Conservation (phyloP, 2,888 invertebrate species). For the Hermaeophaga mercurialis region DNA sequence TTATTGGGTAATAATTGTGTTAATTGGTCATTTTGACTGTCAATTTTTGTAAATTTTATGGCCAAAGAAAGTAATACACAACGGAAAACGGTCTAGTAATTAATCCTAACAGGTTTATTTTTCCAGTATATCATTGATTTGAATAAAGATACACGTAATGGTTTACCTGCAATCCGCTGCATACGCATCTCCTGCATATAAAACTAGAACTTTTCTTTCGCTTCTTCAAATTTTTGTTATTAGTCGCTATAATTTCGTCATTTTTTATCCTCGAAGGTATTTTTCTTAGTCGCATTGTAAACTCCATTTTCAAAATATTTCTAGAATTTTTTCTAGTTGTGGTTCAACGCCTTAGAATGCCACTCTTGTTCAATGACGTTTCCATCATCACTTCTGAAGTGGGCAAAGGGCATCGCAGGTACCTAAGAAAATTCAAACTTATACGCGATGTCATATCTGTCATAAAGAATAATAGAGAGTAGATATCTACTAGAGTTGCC, state of each 20-base stretch:
- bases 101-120: too few relatives aligned
- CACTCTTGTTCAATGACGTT: slow-evolving; percentile 33
- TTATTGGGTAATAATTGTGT: too few relatives aligned
- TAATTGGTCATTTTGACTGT: too few relatives aligned
- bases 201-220: slow-evolving; percentile 26
- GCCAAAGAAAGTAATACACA: too few relatives aligned
- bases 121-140: too few relatives aligned
- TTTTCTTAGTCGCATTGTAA: slow-evolving; percentile 41
- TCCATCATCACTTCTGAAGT: slow-evolving; percentile 20
- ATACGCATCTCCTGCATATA: slow-evolving; percentile 35
- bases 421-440: background rate
- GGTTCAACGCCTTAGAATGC: slow-evolving; percentile 40
- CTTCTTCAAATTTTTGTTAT: slow-evolving; percentile 32
- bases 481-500: too few relatives aligned
- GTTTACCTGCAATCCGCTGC: slow-evolving; percentile 26
- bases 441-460: too few relatives aligned
- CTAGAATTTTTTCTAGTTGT: slow-evolving; percentile 33
- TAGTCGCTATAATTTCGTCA: slow-evolving; percentile 30
- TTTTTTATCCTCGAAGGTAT: slow-evolving; percentile 34
- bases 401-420: slow-evolving; percentile 8
- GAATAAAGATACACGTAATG: too few relatives aligned
- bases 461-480: too few relatives aligned
- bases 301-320: slow-evolving; percentile 37
- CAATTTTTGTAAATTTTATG: too few relatives aligned
- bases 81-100: too few relatives aligned